Evolutionary conservation across 2,113 vertebrate genomes (phyloP), one percentile per base, ranked within the genome.

Genomic region (Phodopus roborovskii): DNA sequence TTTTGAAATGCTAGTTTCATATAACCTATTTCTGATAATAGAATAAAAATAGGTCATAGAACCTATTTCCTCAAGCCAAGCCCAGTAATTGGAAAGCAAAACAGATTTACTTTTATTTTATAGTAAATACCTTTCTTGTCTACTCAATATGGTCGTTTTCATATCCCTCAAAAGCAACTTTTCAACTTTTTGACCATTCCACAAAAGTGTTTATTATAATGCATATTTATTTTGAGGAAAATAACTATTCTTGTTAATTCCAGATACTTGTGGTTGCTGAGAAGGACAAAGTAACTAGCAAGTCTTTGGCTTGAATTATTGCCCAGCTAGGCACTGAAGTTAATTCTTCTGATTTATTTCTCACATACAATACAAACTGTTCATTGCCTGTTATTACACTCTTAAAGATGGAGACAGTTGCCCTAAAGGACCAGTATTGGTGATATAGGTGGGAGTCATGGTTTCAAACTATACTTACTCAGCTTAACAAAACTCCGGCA

Each of bases 381-480:
- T 8, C 20, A 9, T 78, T 30, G 20, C 17, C 66, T 84, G 33
- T 45, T 89, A 83, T 73, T 33, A 64, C 12, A 50, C 33, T 79
- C 92, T 48, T 75, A 53, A 66, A 66, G 58, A 88, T 17, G 1
- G 36, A 74, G 83, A 92, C 1, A 70, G 26, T 26, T 73, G 45
- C n/a, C 71, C 64, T 48, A 64, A 78, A 86, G 73, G 86, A 86
- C 60, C 45, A 75, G n/a, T 77, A 84, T 1, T 90, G 50, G n/a
- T 33, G 4, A 90, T 24, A 22, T 60, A 56, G 50, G 60, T 87
- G 50, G 28, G 56, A 89, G 28, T 60, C 7, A 50, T 2, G 88
- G 33, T 89, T 88, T 96, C 60, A 68, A 91, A 91, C n/a, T 11
- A 77, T 13, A 79, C 20, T 78, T 84, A 73, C 50, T 91, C 73